phyloP scores from a whole-genome alignment of 2,113 vertebrate genomes.

The Poicephalus meyeri region DNA sequence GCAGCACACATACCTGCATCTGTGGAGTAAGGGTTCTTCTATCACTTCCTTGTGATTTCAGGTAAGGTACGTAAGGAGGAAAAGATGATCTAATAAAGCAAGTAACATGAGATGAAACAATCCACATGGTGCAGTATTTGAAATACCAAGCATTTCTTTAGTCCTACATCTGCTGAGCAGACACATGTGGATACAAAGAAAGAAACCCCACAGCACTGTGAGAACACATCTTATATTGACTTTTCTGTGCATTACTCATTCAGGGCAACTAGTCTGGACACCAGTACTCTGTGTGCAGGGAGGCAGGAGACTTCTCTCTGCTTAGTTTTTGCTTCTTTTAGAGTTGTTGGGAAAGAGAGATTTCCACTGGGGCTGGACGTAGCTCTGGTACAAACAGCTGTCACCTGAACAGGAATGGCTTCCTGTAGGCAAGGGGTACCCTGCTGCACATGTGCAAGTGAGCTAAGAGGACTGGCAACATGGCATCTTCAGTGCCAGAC shows the following conservation, averaged over 20 bases:
- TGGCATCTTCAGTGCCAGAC: neutral
- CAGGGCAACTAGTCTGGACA: neutral
- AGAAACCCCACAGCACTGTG: neutral
- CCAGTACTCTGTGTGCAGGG: neutral
- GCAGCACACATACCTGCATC: neutral
- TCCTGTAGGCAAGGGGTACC: neutral
- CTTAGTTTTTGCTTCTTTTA: neutral
- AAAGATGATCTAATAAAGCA: neutral
- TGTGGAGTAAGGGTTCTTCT: neutral
- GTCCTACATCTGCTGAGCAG: neutral
- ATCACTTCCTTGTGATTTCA: neutral
- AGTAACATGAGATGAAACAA: neutral
- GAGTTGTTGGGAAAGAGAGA: neutral
- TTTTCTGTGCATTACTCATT: accelerated
- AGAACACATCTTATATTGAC: neutral
- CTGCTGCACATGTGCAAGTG: accelerated
- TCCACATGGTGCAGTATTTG: neutral
- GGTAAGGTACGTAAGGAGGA: neutral
- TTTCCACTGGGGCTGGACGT: accelerated
- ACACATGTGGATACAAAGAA: accelerated
- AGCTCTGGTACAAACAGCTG: neutral
- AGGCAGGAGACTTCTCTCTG: neutral
- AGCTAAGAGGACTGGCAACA: neutral
- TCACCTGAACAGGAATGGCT: neutral
- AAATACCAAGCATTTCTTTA: neutral